Evolutionary conservation across 2,113 vertebrate genomes (phyloP).

Genomic region (Limnothrissa miodon): DNA sequence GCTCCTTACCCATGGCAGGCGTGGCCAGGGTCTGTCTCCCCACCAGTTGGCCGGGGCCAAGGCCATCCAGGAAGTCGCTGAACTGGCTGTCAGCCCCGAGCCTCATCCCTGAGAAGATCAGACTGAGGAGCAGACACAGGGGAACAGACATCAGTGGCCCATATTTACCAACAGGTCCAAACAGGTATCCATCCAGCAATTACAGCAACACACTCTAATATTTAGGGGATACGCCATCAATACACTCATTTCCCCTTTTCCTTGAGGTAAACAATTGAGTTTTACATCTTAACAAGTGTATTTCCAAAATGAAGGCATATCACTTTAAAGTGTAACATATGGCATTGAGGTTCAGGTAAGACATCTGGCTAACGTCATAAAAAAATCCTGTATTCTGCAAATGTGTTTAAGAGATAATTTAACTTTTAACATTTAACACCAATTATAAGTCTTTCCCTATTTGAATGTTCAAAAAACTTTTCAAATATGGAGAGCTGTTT

Average conservation of each 20-base stretch:
- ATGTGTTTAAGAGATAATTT: no score
- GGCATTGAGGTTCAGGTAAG: no score
- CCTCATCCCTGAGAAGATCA: slow-evolving; percentile 97
- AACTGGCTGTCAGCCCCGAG: slow-evolving; percentile 96
- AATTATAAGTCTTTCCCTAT: neutral
- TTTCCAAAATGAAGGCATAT: no score
- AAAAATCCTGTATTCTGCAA: neutral
- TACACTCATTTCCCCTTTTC: no score
- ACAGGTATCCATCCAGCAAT: neutral
- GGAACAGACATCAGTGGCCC: slow-evolving; percentile 11
- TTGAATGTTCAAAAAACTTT: neutral
- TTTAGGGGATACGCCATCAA: no score
- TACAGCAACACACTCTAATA: neutral
- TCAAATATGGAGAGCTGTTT: no score
- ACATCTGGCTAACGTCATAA: no score
- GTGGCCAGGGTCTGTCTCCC: slow-evolving; percentile 96
- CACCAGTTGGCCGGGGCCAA: slow-evolving; percentile 95
- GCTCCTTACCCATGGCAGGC: slow-evolving; percentile 91
- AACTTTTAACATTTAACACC: no score
- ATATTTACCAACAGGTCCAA: no score
- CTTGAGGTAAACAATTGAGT: no score
- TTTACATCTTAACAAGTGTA: no score
- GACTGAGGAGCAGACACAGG: slow-evolving; percentile 69
- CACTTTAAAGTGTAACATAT: no score
- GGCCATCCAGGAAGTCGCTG: slow-evolving; percentile 96